Percentiles rank a stretch among this genome's conserved stretches.
phyloP scores from a whole-genome alignment of 2,113 vertebrate genomes.

The Corythoichthys haematopterus region DNA sequence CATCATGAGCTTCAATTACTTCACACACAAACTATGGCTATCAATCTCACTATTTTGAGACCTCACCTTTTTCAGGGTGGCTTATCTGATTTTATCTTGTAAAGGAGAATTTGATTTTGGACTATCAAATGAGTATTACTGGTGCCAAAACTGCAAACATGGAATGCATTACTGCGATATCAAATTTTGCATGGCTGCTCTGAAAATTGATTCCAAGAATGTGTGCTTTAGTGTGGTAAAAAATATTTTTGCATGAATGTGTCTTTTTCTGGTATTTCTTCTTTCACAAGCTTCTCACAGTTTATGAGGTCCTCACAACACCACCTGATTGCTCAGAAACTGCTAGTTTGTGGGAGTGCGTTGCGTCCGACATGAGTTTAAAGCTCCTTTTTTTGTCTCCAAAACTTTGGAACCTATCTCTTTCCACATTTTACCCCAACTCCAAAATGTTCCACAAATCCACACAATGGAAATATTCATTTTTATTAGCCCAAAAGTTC shows the following conservation, averaged over 20 bases:
- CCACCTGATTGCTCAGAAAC: too few species aligned
- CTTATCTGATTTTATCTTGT: constrained; percentile 41
- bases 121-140: constrained; percentile 49
- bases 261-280: constrained; percentile 21
- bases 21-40: constrained; percentile 18
- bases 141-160: constrained; percentile 59
- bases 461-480: too few species aligned
- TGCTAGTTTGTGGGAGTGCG: too few species aligned
- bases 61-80: constrained; percentile 41
- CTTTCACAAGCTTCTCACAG: constrained; percentile 56
- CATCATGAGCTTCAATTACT: constrained; percentile 28
- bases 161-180: constrained; percentile 63
- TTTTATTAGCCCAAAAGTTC: too few species aligned
- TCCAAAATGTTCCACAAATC: too few species aligned
- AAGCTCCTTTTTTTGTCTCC: too few species aligned
- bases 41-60: constrained; percentile 2
- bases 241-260: too few species aligned
- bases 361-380: too few species aligned
- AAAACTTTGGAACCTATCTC: too few species aligned
- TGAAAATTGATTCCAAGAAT: constrained; percentile 68
- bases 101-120: constrained; percentile 51
- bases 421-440: too few species aligned
- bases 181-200: constrained; percentile 60
- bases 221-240: constrained; percentile 54
- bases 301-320: too few species aligned